A percentile compares a stretch with the other conserved stretches of the same genome.
phyloP scores from a whole-genome alignment of 2,113 vertebrate genomes.

The Ceyx melanurus region DNA sequence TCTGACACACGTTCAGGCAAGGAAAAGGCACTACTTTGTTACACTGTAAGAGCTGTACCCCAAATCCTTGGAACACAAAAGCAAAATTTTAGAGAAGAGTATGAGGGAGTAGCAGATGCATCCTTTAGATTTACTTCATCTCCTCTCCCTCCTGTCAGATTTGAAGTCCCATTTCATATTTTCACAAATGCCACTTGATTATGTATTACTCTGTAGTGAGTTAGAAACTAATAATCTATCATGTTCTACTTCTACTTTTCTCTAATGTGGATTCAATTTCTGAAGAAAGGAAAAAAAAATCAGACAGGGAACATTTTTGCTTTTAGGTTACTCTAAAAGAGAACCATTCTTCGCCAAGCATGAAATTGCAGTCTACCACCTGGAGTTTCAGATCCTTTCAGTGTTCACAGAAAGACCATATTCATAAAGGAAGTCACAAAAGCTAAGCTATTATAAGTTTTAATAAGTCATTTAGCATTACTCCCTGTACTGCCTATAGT shows the following conservation, averaged over 20 bases:
- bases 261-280: neutral
- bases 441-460: neutral
- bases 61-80: neutral
- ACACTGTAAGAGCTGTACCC: neutral
- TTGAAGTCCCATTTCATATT: neutral
- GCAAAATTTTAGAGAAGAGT: neutral
- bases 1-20: neutral
- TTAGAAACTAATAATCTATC: neutral
- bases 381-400: slow-evolving; percentile 36
- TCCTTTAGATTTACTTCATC: neutral
- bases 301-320: neutral
- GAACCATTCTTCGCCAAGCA: neutral
- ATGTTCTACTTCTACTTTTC: neutral
- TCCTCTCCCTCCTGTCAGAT: neutral
- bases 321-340: neutral
- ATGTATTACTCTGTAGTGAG: neutral
- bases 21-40: neutral
- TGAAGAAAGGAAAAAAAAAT: neutral
- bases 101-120: neutral
- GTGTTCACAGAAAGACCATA: neutral
- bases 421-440: slow-evolving; percentile 2
- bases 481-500: neutral
- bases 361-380: slow-evolving; percentile 40
- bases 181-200: neutral
- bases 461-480: neutral